Conservation (phyloP, 1,140 invertebrate genomes). For the Aphelinus certus region DNA sequence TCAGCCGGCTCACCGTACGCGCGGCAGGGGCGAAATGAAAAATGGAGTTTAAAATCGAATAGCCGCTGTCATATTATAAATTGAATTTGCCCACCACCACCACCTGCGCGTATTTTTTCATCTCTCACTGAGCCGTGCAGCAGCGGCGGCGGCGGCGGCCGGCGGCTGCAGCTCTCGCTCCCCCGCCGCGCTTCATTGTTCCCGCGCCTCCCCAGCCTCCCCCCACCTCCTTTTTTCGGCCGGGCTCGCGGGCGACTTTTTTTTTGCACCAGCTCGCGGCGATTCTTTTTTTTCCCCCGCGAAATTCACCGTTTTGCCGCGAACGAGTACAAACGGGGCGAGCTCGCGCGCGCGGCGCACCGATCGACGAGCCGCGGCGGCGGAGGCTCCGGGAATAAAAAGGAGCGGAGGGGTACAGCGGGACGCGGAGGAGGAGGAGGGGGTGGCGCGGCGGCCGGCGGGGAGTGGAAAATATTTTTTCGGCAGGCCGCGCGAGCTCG, state of each 20-base stretch:
- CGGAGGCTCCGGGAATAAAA: neutral
- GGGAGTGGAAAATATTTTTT: slow-evolving; percentile 37
- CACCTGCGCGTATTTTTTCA: slow-evolving; percentile 46
- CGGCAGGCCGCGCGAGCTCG: slow-evolving; percentile 7
- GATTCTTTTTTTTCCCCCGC: slow-evolving; percentile 28
- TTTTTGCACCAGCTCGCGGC: slow-evolving; percentile 23
- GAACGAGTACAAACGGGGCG: slow-evolving; percentile 20
- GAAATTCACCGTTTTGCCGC: slow-evolving; percentile 33
- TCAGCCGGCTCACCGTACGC: slow-evolving; percentile 28
- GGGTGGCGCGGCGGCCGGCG: neutral
- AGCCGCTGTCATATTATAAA: slow-evolving; percentile 61
- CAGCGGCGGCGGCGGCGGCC: slow-evolving; percentile 3
- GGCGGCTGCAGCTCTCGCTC: slow-evolving; percentile 28
- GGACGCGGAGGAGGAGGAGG: neutral
- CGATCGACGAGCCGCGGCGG: neutral
- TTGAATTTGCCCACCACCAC: slow-evolving; percentile 55
- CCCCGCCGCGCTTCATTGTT: slow-evolving; percentile 41
- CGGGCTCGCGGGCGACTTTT: neutral
- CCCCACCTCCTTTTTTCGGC: neutral
- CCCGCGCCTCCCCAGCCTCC: slow-evolving; percentile 6
- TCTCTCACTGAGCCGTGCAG: slow-evolving; percentile 40
- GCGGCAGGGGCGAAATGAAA: slow-evolving; percentile 49
- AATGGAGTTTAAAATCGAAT: slow-evolving; percentile 63
- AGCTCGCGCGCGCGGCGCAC: neutral
- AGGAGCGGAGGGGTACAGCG: neutral